phyloP scores from a whole-genome alignment of 2,888 invertebrate genomes.

The Leptinotarsa peninsularis region DNA sequence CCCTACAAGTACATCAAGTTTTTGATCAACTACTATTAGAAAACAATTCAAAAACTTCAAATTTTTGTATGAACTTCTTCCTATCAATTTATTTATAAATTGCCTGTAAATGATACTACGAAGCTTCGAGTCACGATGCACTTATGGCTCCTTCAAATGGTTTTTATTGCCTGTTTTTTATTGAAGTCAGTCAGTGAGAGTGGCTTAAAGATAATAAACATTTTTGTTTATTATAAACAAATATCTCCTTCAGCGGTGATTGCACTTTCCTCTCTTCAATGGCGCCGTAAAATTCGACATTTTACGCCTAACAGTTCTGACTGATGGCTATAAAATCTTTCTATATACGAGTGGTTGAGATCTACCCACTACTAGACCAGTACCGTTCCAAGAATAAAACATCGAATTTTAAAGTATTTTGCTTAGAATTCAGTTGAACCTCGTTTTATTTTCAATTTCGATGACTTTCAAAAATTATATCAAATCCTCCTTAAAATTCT shows the following conservation, averaged over 20 bases:
- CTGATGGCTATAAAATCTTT: conserved; percentile 14
- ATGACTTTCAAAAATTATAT: no score
- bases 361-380: background rate
- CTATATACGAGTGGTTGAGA: background rate
- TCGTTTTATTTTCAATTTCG: no score
- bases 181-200: background rate
- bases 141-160: background rate
- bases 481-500: no score
- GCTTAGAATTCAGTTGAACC: no score
- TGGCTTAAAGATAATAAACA: background rate
- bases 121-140: background rate
- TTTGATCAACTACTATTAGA: no score
- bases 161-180: background rate
- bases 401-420: no score
- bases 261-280: conserved; percentile 18
- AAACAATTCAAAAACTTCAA: no score
- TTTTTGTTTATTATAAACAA: conserved; percentile 3
- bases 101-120: no score
- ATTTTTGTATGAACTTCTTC: no score
- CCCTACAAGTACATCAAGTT: no score
- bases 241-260: conserved; percentile 4
- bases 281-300: conserved; percentile 22
- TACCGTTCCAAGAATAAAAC: background rate
- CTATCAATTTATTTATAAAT: no score
- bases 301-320: conserved; percentile 20